Base-by-base conservation (phyloP, 2,113 vertebrate genomes). In the Carettochelys insculpta region DNA sequence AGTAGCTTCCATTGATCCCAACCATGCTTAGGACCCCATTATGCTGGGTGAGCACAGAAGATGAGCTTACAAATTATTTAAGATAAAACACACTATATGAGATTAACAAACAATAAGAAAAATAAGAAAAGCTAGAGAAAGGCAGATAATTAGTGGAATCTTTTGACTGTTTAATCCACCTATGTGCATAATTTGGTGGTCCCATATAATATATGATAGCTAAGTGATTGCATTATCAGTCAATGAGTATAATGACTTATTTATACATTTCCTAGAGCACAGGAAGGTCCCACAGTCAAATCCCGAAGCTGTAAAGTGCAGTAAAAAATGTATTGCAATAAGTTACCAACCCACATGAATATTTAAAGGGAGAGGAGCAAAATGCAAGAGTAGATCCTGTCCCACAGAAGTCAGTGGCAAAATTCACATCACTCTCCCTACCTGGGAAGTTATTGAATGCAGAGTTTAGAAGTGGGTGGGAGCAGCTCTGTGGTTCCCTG, bases 141-240 rank as follows among this genome's bases (percentile, higher is more conserved):
- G 51, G 2, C 58, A 88, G 78, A 27, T 48, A 6, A 0, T 22
- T 27, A 43, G 24, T 29, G 41, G 41, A 27, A 45, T 45, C 41
- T 25, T 0, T 2, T 43, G 80, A 16, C 73, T 24, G 68, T 45
- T 89, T 12, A 5, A 43, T 38, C 16, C 77, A 61, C 43, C 76
- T 86, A 77, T 65, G 43, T 43, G 73, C 0, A 0, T 11, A 9
- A 11, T 0, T 9, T 61, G 47, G 0, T 1, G 10, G 2, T 68
- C 82, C 73, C 20, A 6, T 0, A 0, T 71, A 48, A 73, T 56
- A 22, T 83, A 6, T 2, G 8, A 19, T 3, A 9, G 3, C 1
- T 1, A 38, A 47, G 8, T 1, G 2, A 25, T 4, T 1, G 8
- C 38, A 87, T 82, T 94, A 89, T 50, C 61, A 20, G 4, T 76